phyloP scores from a whole-genome alignment of 2,113 vertebrate genomes.

The Circaetus cinerascens region DNA sequence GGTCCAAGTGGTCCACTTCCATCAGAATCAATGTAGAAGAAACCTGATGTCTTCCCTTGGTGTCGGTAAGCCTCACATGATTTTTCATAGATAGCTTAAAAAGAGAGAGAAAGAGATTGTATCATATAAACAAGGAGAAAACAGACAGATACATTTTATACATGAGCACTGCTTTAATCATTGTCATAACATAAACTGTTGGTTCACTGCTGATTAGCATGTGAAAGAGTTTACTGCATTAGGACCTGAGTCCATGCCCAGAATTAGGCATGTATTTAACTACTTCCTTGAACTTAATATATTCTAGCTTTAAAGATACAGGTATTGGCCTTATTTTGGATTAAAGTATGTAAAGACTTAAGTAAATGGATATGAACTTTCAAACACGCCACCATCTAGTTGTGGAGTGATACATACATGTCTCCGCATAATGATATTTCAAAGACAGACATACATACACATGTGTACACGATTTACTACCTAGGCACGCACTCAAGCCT shows the following conservation, averaged over 20 bases:
- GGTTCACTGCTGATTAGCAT: not conserved
- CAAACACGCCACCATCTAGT: not conserved
- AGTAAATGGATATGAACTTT: not conserved
- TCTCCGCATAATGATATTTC: not conserved
- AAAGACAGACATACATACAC: not conserved
- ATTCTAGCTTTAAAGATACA: not conserved
- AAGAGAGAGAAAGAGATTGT: not conserved
- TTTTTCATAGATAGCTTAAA: slow-evolving; percentile 87
- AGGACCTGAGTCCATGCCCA: not conserved
- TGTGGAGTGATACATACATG: not conserved
- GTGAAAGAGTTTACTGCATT: not conserved
- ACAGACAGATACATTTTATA: not conserved
- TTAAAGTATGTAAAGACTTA: not conserved
- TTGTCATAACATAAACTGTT: not conserved
- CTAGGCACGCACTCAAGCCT: not conserved
- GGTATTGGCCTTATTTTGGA: not conserved
- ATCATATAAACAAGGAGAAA: not conserved
- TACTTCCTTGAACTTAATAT: not conserved
- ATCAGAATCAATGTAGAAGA: slow-evolving; percentile 92
- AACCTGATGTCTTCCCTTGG: slow-evolving; percentile 86
- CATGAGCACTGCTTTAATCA: not conserved
- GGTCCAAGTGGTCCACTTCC: slow-evolving; percentile 90
- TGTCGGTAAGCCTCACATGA: slow-evolving; percentile 94
- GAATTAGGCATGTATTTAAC: not conserved
- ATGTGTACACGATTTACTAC: not conserved